Conservation (phyloP, 2,888 invertebrate species). For the Synergus japonicus region DNA sequence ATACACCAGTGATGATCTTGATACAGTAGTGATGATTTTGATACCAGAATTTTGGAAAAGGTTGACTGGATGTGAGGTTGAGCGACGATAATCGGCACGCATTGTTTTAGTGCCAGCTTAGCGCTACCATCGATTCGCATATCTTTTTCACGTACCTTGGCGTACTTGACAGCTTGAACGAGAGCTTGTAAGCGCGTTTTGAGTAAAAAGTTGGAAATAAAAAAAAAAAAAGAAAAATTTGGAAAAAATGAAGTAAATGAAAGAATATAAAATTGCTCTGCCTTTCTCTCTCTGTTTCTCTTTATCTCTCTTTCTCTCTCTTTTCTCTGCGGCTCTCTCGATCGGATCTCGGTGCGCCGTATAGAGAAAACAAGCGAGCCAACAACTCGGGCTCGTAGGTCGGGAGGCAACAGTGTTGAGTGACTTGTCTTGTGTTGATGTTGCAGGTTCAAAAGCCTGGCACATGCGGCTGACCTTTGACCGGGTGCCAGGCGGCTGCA, state of each 20-base stretch:
- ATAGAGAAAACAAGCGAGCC: slow-evolving; percentile 45
- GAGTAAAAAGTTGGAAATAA: background rate
- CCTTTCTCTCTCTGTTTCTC: slow-evolving; percentile 52
- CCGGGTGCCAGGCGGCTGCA: slow-evolving; percentile 94
- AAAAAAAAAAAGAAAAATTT: slow-evolving; percentile 7
- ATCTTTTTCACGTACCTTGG: slow-evolving; percentile 42
- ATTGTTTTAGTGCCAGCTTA: slow-evolving; percentile 37
- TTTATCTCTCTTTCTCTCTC: slow-evolving; percentile 46
- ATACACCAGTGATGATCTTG: background rate
- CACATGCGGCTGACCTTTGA: slow-evolving; percentile 97
- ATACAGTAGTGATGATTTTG: background rate
- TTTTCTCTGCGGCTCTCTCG: slow-evolving; percentile 38
- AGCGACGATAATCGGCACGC: slow-evolving; percentile 32
- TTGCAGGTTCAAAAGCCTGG: slow-evolving; percentile 96
- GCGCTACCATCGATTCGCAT: slow-evolving; percentile 27
- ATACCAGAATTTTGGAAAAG: background rate
- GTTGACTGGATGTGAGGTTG: slow-evolving; percentile 27
- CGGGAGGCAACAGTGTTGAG: slow-evolving; percentile 74
- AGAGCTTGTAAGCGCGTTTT: slow-evolving; percentile 39
- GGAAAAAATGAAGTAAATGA: slow-evolving; percentile 26
- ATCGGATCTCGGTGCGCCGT: slow-evolving; percentile 34
- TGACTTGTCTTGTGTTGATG: slow-evolving; percentile 80
- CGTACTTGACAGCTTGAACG: slow-evolving; percentile 49
- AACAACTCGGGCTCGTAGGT: slow-evolving; percentile 57
- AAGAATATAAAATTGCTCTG: slow-evolving; percentile 46